phyloP scores from a whole-genome alignment of 1,140 invertebrate species.

The Metopolophium dirhodum region DNA sequence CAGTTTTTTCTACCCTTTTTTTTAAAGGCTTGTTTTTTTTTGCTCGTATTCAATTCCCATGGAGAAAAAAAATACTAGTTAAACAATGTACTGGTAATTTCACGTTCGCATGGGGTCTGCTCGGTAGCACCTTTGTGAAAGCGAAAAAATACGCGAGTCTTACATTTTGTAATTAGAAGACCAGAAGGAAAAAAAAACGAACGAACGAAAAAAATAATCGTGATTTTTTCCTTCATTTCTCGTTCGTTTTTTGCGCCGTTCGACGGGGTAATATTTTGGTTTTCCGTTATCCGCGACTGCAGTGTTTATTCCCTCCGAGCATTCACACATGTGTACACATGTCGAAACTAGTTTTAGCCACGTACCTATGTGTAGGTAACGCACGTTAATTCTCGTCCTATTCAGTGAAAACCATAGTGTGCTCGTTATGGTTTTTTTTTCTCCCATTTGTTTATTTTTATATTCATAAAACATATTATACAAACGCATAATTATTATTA shows the following conservation, averaged over 20 bases:
- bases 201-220: background rate
- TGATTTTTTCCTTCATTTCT: conserved; percentile 21
- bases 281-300: conserved; percentile 43
- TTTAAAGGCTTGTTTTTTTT: conserved; percentile 25
- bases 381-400: conserved; percentile 26
- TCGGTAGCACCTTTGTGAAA: background rate
- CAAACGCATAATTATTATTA: background rate
- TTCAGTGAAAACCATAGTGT: conserved; percentile 16
- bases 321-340: background rate
- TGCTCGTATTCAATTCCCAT: conserved; percentile 21
- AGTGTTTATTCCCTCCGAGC: background rate
- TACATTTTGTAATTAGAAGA: conserved; percentile 47
- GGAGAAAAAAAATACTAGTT: conserved; percentile 45
- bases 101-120: conserved; percentile 36
- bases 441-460: background rate
- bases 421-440: conserved; percentile 36
- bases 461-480: background rate
- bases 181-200: background rate
- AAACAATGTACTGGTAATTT: conserved; percentile 55
- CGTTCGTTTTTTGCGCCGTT: background rate
- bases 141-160: conserved; percentile 1
- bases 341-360: conserved; percentile 40
- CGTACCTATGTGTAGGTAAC: too few species aligned
- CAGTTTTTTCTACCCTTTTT: conserved; percentile 52
- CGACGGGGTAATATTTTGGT: background rate